Conservation (phyloP, 2,113 vertebrate species). For the Neoarius graeffei region DNA sequence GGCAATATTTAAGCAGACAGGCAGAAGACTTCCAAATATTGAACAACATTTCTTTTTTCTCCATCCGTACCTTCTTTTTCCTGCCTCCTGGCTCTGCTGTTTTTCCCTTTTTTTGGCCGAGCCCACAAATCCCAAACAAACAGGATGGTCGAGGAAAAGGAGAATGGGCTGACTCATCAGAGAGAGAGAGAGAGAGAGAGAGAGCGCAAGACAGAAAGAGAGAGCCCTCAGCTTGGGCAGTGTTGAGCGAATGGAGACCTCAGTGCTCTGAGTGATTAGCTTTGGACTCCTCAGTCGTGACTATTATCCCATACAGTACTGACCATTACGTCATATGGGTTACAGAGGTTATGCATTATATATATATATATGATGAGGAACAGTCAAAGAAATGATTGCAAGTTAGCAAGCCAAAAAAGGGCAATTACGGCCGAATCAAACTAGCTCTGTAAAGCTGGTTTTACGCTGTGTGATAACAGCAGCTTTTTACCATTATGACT, state of each 20-base stretch:
- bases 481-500: background rate
- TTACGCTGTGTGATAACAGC: background rate
- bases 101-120: constrained; percentile 59
- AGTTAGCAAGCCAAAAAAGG: background rate
- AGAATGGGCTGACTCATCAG: constrained; percentile 59
- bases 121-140: constrained; percentile 59
- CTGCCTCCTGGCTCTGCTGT: constrained; percentile 62
- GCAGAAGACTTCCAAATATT: constrained; percentile 81
- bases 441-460: background rate
- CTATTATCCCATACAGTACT: background rate
- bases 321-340: constrained; percentile 5
- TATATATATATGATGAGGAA: background rate
- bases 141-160: constrained; percentile 35
- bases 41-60: constrained; percentile 71
- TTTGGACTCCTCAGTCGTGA: constrained; percentile 31
- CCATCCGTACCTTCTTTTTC: constrained; percentile 59
- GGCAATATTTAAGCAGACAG: constrained; percentile 82
- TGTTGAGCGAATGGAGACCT: background rate
- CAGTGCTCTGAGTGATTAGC: background rate
- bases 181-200: constrained; percentile 35
- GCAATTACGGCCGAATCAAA: background rate
- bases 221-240: background rate
- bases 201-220: constrained; percentile 12
- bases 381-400: background rate
- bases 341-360: background rate